These are phyloP conservation scores for Athetis lepigone DNA, from an alignment of 2,888 invertebrate species.

Conservation along the genomic window DNA sequence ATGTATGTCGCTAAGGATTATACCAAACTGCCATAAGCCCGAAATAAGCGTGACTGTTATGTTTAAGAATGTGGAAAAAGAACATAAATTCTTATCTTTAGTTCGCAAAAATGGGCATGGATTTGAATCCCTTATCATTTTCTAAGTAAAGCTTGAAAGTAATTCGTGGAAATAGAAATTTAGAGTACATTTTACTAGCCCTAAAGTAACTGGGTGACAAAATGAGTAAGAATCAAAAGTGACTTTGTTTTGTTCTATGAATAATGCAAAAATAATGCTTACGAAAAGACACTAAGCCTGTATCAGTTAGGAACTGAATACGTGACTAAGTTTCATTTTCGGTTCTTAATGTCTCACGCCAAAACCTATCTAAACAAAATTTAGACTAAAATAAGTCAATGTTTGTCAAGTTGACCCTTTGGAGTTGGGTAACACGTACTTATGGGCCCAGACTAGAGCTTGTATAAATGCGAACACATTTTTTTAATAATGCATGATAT, in stretches of 20 bases:
- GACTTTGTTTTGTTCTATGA: not conserved
- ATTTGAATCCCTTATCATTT: not conserved
- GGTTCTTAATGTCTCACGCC: conserved; percentile 47
- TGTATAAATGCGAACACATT: not conserved
- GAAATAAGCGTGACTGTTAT: conserved; percentile 25
- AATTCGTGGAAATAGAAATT: too few relatives aligned
- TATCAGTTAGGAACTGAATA: conserved; percentile 43
- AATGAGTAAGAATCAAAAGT: not conserved
- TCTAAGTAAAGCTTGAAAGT: not conserved
- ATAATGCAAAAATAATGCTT: not conserved
- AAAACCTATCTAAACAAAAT: conserved; percentile 58
- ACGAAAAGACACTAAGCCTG: conserved; percentile 21
- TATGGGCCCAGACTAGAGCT: conserved; percentile 12
- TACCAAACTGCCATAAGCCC: conserved; percentile 26
- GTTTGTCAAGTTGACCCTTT: conserved; percentile 55
- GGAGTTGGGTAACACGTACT: conserved; percentile 35
- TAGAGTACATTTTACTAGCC: not conserved
- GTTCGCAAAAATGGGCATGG: not conserved
- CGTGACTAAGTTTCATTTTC: conserved; percentile 54
- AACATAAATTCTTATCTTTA: not conserved
- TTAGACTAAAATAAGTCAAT: conserved; percentile 56
- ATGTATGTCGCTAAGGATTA: conserved; percentile 26
- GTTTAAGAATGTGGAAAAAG: conserved; percentile 13
- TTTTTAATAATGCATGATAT: not conserved
- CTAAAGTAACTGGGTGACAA: not conserved